Conservation (phyloP, 2,797 vertebrate species). For the Rhynchonycteris naso region DNA sequence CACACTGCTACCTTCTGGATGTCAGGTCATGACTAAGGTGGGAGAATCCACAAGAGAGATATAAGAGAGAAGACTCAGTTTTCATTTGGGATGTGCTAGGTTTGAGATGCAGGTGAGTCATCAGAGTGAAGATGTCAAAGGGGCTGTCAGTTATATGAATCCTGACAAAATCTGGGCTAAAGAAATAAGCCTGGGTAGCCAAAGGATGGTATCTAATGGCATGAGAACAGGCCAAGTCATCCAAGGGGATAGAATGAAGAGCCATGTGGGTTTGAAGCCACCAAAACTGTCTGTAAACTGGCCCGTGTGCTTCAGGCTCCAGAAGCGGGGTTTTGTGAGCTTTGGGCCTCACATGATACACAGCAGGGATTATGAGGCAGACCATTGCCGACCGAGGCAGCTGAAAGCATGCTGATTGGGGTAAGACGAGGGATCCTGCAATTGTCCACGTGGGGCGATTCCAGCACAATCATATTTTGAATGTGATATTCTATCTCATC, state of each 20-base stretch:
- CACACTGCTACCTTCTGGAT: not conserved
- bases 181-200: not conserved
- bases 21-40: not conserved
- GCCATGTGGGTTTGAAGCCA: not conserved
- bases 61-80: not conserved
- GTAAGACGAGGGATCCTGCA: fast-evolving
- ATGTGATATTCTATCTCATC: fast-evolving
- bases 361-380: not conserved
- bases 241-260: not conserved
- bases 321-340: not conserved
- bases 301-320: not conserved
- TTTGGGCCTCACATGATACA: fast-evolving
- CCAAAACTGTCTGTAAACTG: not conserved
- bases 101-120: not conserved
- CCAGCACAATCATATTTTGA: fast-evolving
- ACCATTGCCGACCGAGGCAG: not conserved
- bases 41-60: not conserved
- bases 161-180: not conserved
- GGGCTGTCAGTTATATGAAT: not conserved
- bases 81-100: not conserved
- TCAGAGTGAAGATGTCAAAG: not conserved
- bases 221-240: not conserved
- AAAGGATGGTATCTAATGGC: not conserved
- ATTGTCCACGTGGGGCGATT: fast-evolving
- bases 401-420: fast-evolving